Evolutionary conservation across 2,113 vertebrate genomes (phyloP).

Genomic region (Myotis lucifugus): DNA sequence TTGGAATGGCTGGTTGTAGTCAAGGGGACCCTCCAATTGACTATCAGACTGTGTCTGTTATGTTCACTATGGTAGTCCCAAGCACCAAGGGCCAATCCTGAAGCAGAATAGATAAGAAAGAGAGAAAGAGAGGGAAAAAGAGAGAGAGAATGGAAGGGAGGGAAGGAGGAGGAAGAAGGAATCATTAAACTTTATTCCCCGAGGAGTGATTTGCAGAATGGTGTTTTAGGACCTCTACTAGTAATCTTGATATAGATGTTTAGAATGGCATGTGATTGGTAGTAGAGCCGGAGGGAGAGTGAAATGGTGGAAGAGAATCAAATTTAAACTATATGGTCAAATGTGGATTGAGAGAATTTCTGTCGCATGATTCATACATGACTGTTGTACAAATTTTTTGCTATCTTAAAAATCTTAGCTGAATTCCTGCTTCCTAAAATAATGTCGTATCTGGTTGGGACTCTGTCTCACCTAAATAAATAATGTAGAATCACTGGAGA

Average conservation of each 20-base stretch:
- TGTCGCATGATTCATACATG: not conserved
- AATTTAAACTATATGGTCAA: slow-evolving; percentile 34
- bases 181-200: not conserved
- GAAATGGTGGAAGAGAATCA: not conserved
- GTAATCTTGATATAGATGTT: not conserved
- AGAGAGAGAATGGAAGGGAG: not conserved
- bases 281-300: not conserved
- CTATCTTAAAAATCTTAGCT: slow-evolving; percentile 12
- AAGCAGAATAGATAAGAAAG: not conserved
- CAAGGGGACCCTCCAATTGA: not conserved
- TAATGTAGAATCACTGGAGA: slow-evolving; percentile 42
- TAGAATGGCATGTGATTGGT: not conserved
- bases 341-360: slow-evolving; percentile 47
- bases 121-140: not conserved
- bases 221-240: not conserved
- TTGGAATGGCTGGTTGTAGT: not conserved
- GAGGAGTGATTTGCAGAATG: not conserved
- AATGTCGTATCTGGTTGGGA: not conserved
- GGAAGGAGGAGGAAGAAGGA: not conserved
- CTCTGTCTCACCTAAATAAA: slow-evolving; percentile 39
- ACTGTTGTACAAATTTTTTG: not conserved
- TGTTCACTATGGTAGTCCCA: not conserved
- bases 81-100: not conserved
- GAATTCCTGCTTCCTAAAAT: slow-evolving; percentile 43
- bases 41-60: not conserved